Evolutionary conservation across 2,888 invertebrate genomes (phyloP).

Genomic region (Perizoma affinitatum): DNA sequence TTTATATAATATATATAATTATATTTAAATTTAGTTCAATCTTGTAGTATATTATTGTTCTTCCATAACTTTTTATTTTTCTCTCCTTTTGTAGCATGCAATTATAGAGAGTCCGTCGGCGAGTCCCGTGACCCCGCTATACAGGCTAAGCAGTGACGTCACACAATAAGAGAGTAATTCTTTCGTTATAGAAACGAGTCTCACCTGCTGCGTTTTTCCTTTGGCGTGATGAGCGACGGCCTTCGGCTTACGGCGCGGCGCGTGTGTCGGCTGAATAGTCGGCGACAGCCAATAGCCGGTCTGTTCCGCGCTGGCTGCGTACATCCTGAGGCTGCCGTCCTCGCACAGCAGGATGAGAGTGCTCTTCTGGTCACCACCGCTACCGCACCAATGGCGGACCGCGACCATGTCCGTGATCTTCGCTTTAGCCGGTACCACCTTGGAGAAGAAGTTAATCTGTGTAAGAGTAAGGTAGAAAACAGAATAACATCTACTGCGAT

Average conservation of each 20-base stretch:
- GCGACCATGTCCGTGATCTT: slow-evolving; percentile 99
- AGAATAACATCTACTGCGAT: too few species aligned
- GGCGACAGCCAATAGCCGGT: slow-evolving; percentile 87
- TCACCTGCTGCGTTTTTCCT: slow-evolving; percentile 69
- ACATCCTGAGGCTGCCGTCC: slow-evolving; percentile 97
- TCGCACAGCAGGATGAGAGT: slow-evolving; percentile 97
- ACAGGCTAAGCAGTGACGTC: too few species aligned
- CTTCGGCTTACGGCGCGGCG: slow-evolving; percentile 64
- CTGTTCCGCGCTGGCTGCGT: slow-evolving; percentile 94
- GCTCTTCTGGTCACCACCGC: slow-evolving; percentile 92
- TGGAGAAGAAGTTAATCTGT: slow-evolving; percentile 24
- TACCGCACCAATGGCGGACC: slow-evolving; percentile 92
- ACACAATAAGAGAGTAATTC: slow-evolving; percentile 1
- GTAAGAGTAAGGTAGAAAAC: slow-evolving; percentile 8
- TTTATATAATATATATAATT: too few species aligned
- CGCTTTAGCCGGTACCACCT: slow-evolving; percentile 92
- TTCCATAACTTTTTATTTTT: too few species aligned
- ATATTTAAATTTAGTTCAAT: too few species aligned
- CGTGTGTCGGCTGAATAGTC: slow-evolving; percentile 80
- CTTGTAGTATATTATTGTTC: too few species aligned
- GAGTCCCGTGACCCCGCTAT: too few species aligned
- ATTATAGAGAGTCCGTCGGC: too few species aligned
- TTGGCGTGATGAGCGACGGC: slow-evolving; percentile 60
- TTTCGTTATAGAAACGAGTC: too few species aligned
- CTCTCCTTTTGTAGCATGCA: too few species aligned